These are phyloP conservation scores for Branchinecta lindahli DNA, from an alignment of 1,140 invertebrate genomes.

Conservation along the genomic window DNA sequence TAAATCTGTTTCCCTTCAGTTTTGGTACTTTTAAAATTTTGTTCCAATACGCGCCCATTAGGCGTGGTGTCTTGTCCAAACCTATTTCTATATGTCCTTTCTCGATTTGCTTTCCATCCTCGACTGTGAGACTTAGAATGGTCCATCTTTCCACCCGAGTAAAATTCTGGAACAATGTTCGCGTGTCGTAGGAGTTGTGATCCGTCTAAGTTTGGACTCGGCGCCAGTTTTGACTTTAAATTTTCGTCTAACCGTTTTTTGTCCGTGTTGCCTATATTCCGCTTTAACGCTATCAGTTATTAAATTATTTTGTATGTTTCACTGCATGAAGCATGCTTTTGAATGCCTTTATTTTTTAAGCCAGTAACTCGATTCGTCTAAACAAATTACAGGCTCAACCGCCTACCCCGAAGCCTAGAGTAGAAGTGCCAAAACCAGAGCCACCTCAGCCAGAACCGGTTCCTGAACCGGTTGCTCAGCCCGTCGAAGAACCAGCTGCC, in stretches of 20 bases:
- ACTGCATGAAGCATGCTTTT: not conserved
- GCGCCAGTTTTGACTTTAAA: too few relatives aligned
- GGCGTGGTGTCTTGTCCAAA: too few relatives aligned
- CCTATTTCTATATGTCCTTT: too few relatives aligned
- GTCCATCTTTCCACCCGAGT: too few relatives aligned
- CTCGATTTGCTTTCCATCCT: too few relatives aligned
- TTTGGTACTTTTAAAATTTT: not conserved
- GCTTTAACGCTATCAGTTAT: slow-evolving; percentile 4
- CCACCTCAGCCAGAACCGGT: not conserved
- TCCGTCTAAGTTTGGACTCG: too few relatives aligned
- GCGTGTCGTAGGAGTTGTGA: too few relatives aligned
- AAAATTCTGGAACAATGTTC: too few relatives aligned
- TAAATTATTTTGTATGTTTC: not conserved
- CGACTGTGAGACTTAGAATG: too few relatives aligned
- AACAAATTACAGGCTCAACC: slow-evolving; percentile 10
- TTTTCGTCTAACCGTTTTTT: too few relatives aligned
- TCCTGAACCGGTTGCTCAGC: not conserved
- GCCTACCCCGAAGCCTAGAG: slow-evolving; percentile 3
- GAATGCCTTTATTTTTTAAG: not conserved
- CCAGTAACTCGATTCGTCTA: not conserved
- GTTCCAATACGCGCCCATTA: too few relatives aligned
- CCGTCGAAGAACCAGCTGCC: not conserved
- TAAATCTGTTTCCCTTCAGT: slow-evolving; percentile 3
- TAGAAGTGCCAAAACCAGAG: not conserved
- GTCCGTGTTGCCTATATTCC: too few relatives aligned